Percentiles rank a stretch among this genome's conserved stretches.
phyloP scores from a whole-genome alignment of 1,140 invertebrate species.

The Bombus confusus region DNA sequence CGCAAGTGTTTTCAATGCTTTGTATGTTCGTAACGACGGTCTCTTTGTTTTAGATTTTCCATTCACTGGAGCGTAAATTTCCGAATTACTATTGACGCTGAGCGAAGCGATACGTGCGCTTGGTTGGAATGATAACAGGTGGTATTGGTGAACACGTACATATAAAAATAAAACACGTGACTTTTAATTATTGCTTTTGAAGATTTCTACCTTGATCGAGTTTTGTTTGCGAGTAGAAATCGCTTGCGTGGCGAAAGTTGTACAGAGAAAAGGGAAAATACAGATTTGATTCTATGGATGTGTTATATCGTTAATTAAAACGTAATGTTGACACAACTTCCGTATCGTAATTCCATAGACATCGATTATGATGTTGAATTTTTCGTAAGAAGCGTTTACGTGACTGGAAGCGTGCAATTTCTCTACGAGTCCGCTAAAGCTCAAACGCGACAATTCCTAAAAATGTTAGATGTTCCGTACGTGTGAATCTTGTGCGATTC shows the following conservation, averaged over 20 bases:
- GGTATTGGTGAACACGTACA: background rate
- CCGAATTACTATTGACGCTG: background rate
- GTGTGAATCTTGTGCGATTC: background rate
- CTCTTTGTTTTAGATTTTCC: background rate
- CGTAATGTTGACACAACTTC: no score
- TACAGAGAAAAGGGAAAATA: background rate
- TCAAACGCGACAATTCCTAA: no score
- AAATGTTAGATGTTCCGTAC: no score
- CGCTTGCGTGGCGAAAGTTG: no score
- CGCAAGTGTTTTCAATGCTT: background rate
- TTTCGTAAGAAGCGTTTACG: background rate
- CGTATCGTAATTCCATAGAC: no score
- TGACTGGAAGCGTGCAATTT: background rate
- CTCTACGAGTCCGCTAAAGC: background rate
- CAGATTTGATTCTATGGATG: background rate
- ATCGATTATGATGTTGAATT: background rate
- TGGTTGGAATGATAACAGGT: no score
- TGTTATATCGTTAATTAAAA: no score
- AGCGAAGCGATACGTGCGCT: background rate
- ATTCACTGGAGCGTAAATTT: background rate
- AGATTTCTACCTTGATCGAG: background rate
- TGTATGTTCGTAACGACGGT: background rate
- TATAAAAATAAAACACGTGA: background rate
- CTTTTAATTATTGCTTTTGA: background rate
- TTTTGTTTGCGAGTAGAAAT: no score